These are phyloP conservation scores for Anguilla japonica DNA, from an alignment of 2,113 vertebrate species.

Conservation along the genomic window DNA sequence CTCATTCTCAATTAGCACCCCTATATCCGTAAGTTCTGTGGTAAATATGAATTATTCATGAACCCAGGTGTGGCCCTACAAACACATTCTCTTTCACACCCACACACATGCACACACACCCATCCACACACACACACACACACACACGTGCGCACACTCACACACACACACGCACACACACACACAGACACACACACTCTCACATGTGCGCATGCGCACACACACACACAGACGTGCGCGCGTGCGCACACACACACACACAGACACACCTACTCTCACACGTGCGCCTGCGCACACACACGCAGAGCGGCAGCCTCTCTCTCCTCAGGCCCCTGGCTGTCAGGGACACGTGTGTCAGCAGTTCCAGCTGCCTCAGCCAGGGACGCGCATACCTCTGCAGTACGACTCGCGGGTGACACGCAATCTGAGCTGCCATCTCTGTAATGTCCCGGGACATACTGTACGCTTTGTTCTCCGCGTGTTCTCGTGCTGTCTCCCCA, in stretches of 20 bases:
- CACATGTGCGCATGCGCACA: not conserved
- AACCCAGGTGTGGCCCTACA: not conserved
- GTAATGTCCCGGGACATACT: not conserved
- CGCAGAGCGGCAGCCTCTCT: too few relatives aligned
- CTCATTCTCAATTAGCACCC: too few relatives aligned
- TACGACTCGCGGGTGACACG: not conserved
- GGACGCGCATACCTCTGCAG: not conserved
- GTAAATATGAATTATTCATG: slow-evolving; percentile 8
- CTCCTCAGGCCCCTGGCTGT: not conserved
- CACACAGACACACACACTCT: not conserved
- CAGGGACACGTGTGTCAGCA: not conserved
- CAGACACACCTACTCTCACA: too few relatives aligned
- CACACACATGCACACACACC: not conserved
- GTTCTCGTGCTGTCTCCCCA: not conserved
- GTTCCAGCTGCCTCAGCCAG: not conserved
- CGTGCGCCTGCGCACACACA: too few relatives aligned
- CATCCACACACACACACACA: too few relatives aligned
- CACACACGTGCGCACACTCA: too few relatives aligned
- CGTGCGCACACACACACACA: too few relatives aligned
- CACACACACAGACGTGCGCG: not conserved
- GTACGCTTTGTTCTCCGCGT: not conserved
- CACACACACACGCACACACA: too few relatives aligned
- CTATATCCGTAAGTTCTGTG: too few relatives aligned
- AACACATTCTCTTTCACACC: not conserved
- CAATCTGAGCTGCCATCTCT: not conserved